These are phyloP conservation scores for Psittacula derbiana DNA, from an alignment of 2,797 vertebrate genomes.

Conservation along the genomic window DNA sequence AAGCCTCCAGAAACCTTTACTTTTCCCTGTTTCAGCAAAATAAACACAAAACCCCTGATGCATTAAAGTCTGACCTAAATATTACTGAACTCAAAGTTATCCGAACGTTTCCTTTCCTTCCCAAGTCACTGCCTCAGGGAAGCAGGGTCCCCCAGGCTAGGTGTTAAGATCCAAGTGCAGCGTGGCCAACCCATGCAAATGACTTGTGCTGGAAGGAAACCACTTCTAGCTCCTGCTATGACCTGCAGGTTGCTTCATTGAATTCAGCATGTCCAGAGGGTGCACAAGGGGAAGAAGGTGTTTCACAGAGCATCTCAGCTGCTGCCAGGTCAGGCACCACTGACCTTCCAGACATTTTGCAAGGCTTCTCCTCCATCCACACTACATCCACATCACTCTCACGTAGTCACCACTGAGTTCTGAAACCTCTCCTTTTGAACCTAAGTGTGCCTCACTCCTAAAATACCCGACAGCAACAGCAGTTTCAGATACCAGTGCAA, in stretches of 20 bases:
- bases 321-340: not conserved
- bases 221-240: not conserved
- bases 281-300: not conserved
- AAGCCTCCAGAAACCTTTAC: slow-evolving; percentile 22
- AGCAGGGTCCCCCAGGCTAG: not conserved
- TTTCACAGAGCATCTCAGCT: not conserved
- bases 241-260: not conserved
- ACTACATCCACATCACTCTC: not conserved
- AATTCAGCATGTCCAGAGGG: not conserved
- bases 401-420: fast-evolving
- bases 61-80: slow-evolving; percentile 22
- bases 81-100: slow-evolving; percentile 9
- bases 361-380: not conserved
- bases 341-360: not conserved
- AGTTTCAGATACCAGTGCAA: not conserved
- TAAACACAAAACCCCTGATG: not conserved
- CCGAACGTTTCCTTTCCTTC: not conserved
- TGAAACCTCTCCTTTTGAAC: not conserved
- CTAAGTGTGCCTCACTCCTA: fast-evolving
- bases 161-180: not conserved
- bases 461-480: not conserved
- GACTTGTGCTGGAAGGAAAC: not conserved
- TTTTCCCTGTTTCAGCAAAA: slow-evolving; percentile 1
- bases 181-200: not conserved
- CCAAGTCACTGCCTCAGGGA: not conserved